Base-by-base conservation (phyloP, 2,797 vertebrate genomes). In the Platalea minor region DNA sequence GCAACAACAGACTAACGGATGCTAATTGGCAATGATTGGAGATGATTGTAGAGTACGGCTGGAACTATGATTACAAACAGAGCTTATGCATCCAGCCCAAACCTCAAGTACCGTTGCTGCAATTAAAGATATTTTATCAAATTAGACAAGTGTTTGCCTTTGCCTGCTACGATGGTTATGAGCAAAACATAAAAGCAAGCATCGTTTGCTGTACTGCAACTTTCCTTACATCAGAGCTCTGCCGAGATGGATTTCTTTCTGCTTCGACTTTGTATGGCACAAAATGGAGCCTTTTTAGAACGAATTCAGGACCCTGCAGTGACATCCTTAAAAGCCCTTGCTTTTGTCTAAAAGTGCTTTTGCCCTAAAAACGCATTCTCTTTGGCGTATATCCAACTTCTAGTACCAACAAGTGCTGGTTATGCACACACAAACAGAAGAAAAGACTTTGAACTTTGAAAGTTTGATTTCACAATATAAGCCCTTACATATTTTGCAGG, bases 81-180 rank as follows among this genome's bases (percentile, higher is more conserved):
- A 97, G 95, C 84, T 96, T 89, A 94, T 65, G 81, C 89, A 74
- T 85, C 74, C 39, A 95, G 87, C 86, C 91, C 95, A 96, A 93
- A 85, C 93, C 94, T 97, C 89, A 94, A 97, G 92, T 94, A 70
- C 65, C 48, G n/a, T 73, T 80, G 80, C 94, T 95, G 91, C 97
- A 98, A 98, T 98, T 98, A 98, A 96, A 97, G 96, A 97, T 95
- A 97, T 97, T 97, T 98, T 97, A 97, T 97, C 96, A 97, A 97
- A 97, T 94, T 96, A 95, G 96, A 88, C 91, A 96, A 97, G 96
- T 92, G 94, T 97, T 97, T 95, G 92, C 93, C 68, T 97, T 96
- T 96, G 83, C 89, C 79, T 63, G 82, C 90, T 91, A 92, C 3
- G 88, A 90, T 51, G 31, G 83, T 88, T 97, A 79, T 23, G 45